phyloP scores from a whole-genome alignment of 2,888 invertebrate species.

The Orthonychiurus folsomi region DNA sequence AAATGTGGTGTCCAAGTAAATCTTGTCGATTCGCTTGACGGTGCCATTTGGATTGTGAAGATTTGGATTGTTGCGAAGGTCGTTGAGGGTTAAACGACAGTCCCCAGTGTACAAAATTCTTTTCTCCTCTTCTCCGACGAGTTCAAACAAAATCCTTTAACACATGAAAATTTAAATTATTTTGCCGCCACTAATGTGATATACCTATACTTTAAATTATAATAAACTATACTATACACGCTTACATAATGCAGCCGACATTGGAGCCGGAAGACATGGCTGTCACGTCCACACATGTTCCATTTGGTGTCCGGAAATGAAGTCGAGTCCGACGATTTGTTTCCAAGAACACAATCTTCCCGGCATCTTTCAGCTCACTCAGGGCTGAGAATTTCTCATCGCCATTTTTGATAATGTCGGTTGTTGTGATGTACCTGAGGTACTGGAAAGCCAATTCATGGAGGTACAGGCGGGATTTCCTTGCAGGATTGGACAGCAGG shows the following conservation, averaged over 20 bases:
- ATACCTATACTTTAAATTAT: background rate
- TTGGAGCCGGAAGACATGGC: background rate
- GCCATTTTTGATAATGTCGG: background rate
- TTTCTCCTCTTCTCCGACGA: background rate
- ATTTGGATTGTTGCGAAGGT: background rate
- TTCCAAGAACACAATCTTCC: background rate
- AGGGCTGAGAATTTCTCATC: background rate
- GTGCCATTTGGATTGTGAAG: background rate
- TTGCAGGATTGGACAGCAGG: background rate
- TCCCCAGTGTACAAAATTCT: slow-evolving; percentile 6
- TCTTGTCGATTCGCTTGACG: background rate
- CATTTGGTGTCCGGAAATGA: background rate
- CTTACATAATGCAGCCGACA: background rate
- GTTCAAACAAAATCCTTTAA: background rate
- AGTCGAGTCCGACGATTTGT: background rate
- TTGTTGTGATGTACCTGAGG: background rate
- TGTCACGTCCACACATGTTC: background rate
- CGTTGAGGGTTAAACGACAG: slow-evolving; percentile 2
- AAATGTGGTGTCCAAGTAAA: slow-evolving; percentile 3
- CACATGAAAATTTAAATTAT: background rate
- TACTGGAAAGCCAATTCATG: background rate
- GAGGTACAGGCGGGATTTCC: background rate
- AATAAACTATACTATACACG: background rate
- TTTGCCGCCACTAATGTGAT: too few species aligned
- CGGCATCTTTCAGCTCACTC: background rate